Evolutionary conservation across 2,113 vertebrate genomes (phyloP).

Genomic region (Cephalopholis sonnerati): DNA sequence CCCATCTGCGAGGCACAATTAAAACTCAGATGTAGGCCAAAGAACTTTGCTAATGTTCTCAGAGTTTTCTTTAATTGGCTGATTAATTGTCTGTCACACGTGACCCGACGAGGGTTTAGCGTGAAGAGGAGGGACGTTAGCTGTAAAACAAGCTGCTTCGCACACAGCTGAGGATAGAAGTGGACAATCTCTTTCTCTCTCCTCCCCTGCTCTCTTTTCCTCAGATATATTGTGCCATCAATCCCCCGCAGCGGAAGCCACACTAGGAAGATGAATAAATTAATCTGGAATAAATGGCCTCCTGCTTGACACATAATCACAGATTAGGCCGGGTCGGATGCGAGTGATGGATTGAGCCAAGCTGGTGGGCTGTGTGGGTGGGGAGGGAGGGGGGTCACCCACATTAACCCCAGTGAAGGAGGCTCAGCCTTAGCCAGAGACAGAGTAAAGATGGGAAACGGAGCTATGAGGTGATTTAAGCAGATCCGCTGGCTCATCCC

Average conservation of each 20-base stretch:
- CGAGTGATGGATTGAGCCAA: slow-evolving; percentile 59
- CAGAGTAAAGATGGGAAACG: slow-evolving; percentile 13
- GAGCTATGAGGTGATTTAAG: slow-evolving; percentile 45
- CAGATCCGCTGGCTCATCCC: slow-evolving; percentile 44
- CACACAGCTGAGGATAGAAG: slow-evolving; percentile 38
- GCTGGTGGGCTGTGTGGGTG: slow-evolving; percentile 6
- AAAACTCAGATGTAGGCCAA: slow-evolving; percentile 44
- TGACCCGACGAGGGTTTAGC: slow-evolving; percentile 34
- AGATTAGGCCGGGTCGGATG: slow-evolving; percentile 64
- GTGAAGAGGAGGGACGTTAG: slow-evolving; percentile 1
- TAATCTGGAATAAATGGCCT: slow-evolving; percentile 80
- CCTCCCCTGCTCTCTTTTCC: slow-evolving; percentile 46
- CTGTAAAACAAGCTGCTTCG: slow-evolving; percentile 49
- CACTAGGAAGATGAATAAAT: slow-evolving; percentile 77
- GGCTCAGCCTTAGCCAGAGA: neutral
- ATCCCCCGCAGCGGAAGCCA: slow-evolving; percentile 65
- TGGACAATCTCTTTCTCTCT: slow-evolving; percentile 47
- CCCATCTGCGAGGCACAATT: slow-evolving; percentile 54
- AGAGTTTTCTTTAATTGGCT: slow-evolving; percentile 64
- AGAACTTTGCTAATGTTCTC: slow-evolving; percentile 27
- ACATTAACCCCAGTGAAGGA: slow-evolving; percentile 55
- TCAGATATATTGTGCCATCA: slow-evolving; percentile 77
- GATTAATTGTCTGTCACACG: slow-evolving; percentile 58
- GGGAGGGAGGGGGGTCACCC: slow-evolving; percentile 13
- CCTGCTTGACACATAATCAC: slow-evolving; percentile 80